These are phyloP conservation scores for Toxotes jaculatrix DNA, from an alignment of 2,113 vertebrate species.

Conservation along the genomic window DNA sequence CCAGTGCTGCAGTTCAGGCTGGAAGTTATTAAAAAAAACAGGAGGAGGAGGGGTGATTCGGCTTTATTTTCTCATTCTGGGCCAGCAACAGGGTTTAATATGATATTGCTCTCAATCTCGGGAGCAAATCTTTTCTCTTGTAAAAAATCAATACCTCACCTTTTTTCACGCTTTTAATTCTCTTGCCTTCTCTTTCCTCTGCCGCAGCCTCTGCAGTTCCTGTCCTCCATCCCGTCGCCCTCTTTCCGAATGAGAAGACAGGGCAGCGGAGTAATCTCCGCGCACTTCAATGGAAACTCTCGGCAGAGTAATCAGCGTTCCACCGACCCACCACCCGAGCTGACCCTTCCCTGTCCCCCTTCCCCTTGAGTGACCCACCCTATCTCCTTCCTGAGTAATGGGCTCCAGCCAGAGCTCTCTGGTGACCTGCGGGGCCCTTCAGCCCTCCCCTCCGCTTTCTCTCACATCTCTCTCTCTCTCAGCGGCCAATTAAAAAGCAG, in stretches of 20 bases:
- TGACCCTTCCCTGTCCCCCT: slow-evolving; percentile 45
- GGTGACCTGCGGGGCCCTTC: slow-evolving; percentile 49
- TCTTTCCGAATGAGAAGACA: slow-evolving; percentile 22
- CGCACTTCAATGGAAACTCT: slow-evolving; percentile 32
- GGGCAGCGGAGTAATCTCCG: slow-evolving; percentile 22
- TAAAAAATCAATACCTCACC: slow-evolving; percentile 68
- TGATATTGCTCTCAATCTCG: slow-evolving; percentile 67
- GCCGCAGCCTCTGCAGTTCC: slow-evolving; percentile 17
- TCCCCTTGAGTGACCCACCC: slow-evolving; percentile 46
- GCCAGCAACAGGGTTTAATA: slow-evolving; percentile 65
- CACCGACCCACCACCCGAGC: slow-evolving; percentile 27
- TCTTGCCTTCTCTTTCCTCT: slow-evolving; percentile 30
- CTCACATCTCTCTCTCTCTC: slow-evolving; percentile 14
- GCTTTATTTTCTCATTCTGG: slow-evolving; percentile 68
- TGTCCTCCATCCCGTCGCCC: not conserved
- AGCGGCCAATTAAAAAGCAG: slow-evolving; percentile 82
- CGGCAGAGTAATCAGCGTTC: slow-evolving; percentile 45
- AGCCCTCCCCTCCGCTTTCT: slow-evolving; percentile 3
- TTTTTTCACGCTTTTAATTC: slow-evolving; percentile 48
- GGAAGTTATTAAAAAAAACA: slow-evolving; percentile 72
- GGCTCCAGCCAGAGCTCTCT: slow-evolving; percentile 67
- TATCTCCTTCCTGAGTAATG: slow-evolving; percentile 72
- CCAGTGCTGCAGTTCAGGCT: slow-evolving; percentile 49
- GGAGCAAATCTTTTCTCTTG: slow-evolving; percentile 64
- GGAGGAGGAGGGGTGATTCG: slow-evolving; percentile 31